A percentile compares a stretch with the other conserved stretches of the same genome.
Evolutionary conservation across 2,113 vertebrate genomes (phyloP).

Genomic region (Nymphicus hollandicus): DNA sequence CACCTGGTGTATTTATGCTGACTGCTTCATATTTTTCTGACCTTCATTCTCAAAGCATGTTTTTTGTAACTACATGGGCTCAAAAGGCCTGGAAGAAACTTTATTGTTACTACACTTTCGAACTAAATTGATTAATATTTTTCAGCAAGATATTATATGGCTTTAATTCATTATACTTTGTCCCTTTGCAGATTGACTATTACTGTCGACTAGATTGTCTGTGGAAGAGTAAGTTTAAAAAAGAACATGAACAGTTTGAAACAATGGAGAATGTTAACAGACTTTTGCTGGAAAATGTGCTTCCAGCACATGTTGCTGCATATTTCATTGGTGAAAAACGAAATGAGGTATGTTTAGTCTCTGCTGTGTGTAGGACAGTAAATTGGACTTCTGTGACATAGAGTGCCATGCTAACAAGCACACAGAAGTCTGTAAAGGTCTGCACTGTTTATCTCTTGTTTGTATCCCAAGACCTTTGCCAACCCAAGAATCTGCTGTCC

Average conservation of each 20-base stretch:
- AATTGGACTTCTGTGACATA: not conserved
- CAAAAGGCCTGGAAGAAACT: not conserved
- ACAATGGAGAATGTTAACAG: conserved; percentile 97
- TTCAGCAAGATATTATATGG: not conserved
- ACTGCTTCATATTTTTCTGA: not conserved
- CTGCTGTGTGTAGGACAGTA: not conserved
- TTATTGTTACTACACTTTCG: not conserved
- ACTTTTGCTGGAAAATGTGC: conserved; percentile 93
- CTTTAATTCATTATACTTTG: not conserved
- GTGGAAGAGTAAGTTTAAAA: conserved; percentile 95
- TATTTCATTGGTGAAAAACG: conserved; percentile 96
- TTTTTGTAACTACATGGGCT: not conserved
- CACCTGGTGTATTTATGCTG: not conserved
- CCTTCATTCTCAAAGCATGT: not conserved
- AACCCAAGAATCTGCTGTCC: not conserved
- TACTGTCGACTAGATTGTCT: conserved; percentile 91
- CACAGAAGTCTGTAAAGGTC: not conserved
- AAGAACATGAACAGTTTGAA: conserved; percentile 94
- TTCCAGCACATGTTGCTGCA: conserved; percentile 91
- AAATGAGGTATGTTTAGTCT: conserved; percentile 82
- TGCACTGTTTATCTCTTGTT: not conserved
- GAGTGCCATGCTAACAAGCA: not conserved
- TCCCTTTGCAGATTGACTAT: conserved; percentile 84
- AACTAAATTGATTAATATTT: not conserved
- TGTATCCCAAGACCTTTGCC: not conserved